Evolutionary conservation across 2,888 invertebrate species (phyloP), one percentile per base, ranked within the genome.

Genomic region (Cryptocephalus moraei): DNA sequence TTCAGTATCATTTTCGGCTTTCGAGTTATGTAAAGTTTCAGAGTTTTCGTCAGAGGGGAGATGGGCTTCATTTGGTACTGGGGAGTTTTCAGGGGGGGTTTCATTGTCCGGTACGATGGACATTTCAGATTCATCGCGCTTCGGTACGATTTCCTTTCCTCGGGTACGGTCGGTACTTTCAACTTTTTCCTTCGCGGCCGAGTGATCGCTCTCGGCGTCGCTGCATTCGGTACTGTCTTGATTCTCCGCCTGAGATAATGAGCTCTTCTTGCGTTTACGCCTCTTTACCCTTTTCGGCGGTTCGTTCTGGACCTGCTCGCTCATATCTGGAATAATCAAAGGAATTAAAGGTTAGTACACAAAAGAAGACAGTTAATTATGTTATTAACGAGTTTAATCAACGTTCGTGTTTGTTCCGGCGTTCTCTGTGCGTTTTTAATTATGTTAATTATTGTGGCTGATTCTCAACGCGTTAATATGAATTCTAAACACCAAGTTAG

Each of bases 141-240:
- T 36, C 12, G n/a, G 36, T 11, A 11, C 12, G 36, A 36, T 36
- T 36, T 36, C 36, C 32, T 31, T 40, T 8, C 9, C 36, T 31
- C 39, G 33, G 6, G n/a, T 22, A 10, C 43, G 33, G 8, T 13
- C 12, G 2, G 34, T 13, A 10, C 33, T 40, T 33, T 47, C 44
- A 33, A 36, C 31, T 8, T 10, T 39, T 45, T 44, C 38, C 43
- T 51, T 44, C 13, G 32, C 43, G 33, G 43, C 12, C 34, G 34
- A 40, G 14, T 33, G 31, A 9, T 48, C 45, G 33, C 38, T 48
- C 34, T 61, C 61, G 33, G 59, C 59, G 33, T 55, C 55, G 36
- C 58, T 60, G 46, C 56, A 57, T 53, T 63, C 64, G 40, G 63
- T 62, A 10, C 62, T 62, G 46, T 57, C 59, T 41, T 51, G 49